Percentiles rank a stretch among this genome's conserved stretches.
Conservation (phyloP, 2,888 invertebrate genomes). For the Agonopterix arenella region DNA sequence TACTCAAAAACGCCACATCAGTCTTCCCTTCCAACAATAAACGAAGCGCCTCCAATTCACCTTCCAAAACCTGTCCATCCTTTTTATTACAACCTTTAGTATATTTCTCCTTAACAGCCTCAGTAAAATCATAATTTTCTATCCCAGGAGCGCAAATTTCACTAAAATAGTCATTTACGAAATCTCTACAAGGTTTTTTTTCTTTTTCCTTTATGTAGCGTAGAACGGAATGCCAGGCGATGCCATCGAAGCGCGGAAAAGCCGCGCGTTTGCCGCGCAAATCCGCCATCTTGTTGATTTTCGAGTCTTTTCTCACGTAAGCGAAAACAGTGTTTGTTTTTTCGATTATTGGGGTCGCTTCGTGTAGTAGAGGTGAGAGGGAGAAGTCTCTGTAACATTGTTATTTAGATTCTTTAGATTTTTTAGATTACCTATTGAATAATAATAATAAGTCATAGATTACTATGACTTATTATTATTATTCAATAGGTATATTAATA, state of each 20-base stretch:
- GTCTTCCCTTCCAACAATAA: conserved; percentile 81
- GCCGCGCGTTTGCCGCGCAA: conserved; percentile 84
- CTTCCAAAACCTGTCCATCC: conserved; percentile 42
- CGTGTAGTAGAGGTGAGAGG: conserved; percentile 77
- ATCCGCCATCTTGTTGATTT: conserved; percentile 77
- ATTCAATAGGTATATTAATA: too few relatives aligned
- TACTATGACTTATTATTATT: too few relatives aligned
- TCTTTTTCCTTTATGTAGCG: conserved; percentile 53
- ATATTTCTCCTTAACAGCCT: conserved; percentile 25
- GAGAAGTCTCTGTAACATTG: conserved; percentile 66
- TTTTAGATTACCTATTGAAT: too few relatives aligned
- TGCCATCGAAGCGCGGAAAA: conserved; percentile 87
- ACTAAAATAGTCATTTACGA: conserved; percentile 78
- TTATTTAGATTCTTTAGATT: neutral
- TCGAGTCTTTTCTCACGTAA: conserved; percentile 78
- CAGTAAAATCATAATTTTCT: conserved; percentile 22
- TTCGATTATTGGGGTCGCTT: conserved; percentile 75
- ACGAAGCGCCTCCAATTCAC: conserved; percentile 80
- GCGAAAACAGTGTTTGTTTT: conserved; percentile 81
- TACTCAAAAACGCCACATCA: conserved; percentile 88
- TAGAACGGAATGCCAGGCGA: conserved; percentile 80
- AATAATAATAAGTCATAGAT: too few relatives aligned
- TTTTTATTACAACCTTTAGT: conserved; percentile 49
- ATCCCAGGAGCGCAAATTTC: conserved; percentile 79
- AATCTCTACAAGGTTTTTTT: conserved; percentile 53